A percentile compares a stretch with the other conserved stretches of the same genome.
These are phyloP conservation scores for Sander lucioperca DNA, from an alignment of 2,113 vertebrate genomes.

Conservation along the genomic window DNA sequence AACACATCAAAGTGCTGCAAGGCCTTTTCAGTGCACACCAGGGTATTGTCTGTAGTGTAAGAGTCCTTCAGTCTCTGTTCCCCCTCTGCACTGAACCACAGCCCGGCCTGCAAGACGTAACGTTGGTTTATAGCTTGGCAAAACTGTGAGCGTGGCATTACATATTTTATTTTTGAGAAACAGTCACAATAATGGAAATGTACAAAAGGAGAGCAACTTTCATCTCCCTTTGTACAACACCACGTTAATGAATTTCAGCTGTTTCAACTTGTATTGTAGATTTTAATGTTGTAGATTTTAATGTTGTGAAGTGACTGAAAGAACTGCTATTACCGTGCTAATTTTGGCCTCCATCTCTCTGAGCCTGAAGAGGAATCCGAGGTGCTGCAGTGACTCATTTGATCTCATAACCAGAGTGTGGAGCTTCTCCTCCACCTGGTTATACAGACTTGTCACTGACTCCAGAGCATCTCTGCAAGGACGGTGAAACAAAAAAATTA, in stretches of 20 bases:
- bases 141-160: background rate
- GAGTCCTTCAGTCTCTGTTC: conserved; percentile 79
- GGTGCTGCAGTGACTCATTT: conserved; percentile 88
- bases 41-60: conserved; percentile 65
- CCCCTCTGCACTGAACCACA: conserved; percentile 89
- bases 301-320: background rate
- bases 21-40: conserved; percentile 70
- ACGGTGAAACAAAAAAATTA: background rate
- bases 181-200: background rate
- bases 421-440: conserved; percentile 91
- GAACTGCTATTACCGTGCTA: conserved; percentile 76
- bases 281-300: background rate
- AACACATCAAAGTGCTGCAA: conserved; percentile 79
- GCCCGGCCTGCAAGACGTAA: conserved; percentile 80
- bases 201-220: background rate
- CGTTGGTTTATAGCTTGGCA: background rate
- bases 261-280: background rate
- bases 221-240: background rate
- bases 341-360: conserved; percentile 85
- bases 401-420: conserved; percentile 91
- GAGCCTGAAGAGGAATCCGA: conserved; percentile 87
- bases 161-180: background rate
- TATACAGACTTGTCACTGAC: conserved; percentile 85
- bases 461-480: conserved; percentile 85
- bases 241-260: background rate